Conservation (phyloP, 2,888 invertebrate species). For the Abrostola triplasia region DNA sequence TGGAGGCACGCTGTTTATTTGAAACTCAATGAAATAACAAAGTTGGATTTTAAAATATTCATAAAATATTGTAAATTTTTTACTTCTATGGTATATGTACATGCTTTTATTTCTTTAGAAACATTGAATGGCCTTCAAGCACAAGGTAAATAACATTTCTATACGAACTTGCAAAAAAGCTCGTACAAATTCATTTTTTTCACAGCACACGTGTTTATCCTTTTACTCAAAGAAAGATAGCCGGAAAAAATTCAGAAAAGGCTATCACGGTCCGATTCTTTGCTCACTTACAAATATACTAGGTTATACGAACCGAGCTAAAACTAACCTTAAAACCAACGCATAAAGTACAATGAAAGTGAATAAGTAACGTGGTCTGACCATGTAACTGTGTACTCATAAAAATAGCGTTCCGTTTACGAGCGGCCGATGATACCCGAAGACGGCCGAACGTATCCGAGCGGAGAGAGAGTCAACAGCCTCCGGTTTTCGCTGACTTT, state of each 20-base stretch:
- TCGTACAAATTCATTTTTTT: constrained; percentile 36
- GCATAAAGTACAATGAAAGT: constrained; percentile 53
- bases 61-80: too few relatives aligned
- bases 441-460: constrained; percentile 73
- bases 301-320: constrained; percentile 32
- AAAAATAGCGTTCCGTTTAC: constrained; percentile 78
- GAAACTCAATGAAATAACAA: too few relatives aligned
- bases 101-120: too few relatives aligned
- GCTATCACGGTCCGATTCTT: constrained; percentile 77
- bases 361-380: constrained; percentile 47
- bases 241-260: constrained; percentile 78
- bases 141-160: too few relatives aligned
- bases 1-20: too few relatives aligned
- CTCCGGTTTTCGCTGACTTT: constrained; percentile 59
- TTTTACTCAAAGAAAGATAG: constrained; percentile 77
- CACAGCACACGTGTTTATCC: constrained; percentile 72
- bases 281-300: constrained; percentile 21
- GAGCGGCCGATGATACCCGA: constrained; percentile 74
- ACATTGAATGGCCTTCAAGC: too few relatives aligned
- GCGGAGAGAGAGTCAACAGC: constrained; percentile 60
- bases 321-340: constrained; percentile 56
- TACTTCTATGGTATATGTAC: too few relatives aligned
- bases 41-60: too few relatives aligned
- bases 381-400: constrained; percentile 72
- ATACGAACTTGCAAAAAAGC: constrained; percentile 23